Evolutionary conservation across 2,797 vertebrate species (phyloP).

Genomic region (Molossus molossus): DNA sequence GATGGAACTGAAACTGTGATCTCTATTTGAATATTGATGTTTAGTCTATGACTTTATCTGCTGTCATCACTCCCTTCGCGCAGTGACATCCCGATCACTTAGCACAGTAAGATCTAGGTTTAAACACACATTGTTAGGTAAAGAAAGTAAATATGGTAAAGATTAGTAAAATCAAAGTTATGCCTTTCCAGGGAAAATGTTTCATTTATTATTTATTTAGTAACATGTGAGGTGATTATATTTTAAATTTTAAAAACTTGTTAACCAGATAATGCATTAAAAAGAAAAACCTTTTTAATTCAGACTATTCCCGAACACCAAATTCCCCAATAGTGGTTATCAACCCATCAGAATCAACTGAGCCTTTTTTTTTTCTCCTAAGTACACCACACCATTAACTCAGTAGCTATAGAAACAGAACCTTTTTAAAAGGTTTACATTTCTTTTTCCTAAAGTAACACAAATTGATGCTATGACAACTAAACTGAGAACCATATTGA

Average conservation of each 20-base stretch:
- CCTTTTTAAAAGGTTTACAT: background rate
- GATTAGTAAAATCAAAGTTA: background rate
- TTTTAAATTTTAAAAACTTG: background rate
- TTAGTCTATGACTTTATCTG: background rate
- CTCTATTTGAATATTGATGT: background rate
- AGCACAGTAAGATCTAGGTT: background rate
- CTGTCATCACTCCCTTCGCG: background rate
- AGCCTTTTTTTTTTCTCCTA: background rate
- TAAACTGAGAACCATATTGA: background rate
- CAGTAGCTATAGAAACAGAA: background rate
- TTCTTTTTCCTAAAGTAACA: background rate
- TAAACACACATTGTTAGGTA: background rate
- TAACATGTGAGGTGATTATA: background rate
- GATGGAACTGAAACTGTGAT: background rate
- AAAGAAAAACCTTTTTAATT: background rate
- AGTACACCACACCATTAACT: background rate
- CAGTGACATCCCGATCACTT: background rate
- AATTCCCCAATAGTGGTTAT: background rate
- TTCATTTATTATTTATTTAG: constrained; percentile 16
- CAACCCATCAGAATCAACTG: background rate
- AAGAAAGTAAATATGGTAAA: background rate
- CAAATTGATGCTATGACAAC: background rate
- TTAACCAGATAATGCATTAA: constrained; percentile 17
- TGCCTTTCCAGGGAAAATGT: background rate
- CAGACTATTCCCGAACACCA: background rate